Conservation (phyloP, 2,113 vertebrate genomes). For the Acinonyx jubatus region DNA sequence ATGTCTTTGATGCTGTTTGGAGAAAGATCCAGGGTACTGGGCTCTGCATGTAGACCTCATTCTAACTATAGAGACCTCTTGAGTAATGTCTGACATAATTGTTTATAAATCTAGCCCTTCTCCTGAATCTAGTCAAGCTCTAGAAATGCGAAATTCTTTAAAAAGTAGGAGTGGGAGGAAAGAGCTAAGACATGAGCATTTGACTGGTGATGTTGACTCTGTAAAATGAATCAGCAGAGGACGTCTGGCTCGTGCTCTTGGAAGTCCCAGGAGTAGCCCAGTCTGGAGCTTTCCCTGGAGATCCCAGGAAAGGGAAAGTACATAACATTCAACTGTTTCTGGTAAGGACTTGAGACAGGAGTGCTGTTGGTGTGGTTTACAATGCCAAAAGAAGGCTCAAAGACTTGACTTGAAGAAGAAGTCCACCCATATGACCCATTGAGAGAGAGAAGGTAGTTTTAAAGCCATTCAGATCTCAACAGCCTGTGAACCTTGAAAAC, state of each 20-base stretch:
- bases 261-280: background rate
- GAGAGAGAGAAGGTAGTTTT: background rate
- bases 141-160: background rate
- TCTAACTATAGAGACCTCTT: background rate
- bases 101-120: background rate
- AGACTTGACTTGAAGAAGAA: background rate
- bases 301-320: background rate
- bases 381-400: background rate
- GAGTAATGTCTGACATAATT: background rate
- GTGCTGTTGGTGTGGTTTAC: background rate
- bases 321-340: background rate
- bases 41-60: background rate
- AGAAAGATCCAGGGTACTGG: background rate
- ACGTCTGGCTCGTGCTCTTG: background rate
- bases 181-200: background rate
- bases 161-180: background rate
- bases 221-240: background rate
- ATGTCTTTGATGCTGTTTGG: background rate
- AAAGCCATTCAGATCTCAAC: conserved; percentile 9
- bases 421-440: background rate
- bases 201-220: background rate
- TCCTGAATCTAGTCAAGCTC: background rate
- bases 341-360: background rate
- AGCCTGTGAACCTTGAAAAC: background rate
- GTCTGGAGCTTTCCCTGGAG: background rate